Evolutionary conservation across 1,140 invertebrate genomes (phyloP), one percentile per base, ranked within the genome.

Genomic region (Arion vulgaris): DNA sequence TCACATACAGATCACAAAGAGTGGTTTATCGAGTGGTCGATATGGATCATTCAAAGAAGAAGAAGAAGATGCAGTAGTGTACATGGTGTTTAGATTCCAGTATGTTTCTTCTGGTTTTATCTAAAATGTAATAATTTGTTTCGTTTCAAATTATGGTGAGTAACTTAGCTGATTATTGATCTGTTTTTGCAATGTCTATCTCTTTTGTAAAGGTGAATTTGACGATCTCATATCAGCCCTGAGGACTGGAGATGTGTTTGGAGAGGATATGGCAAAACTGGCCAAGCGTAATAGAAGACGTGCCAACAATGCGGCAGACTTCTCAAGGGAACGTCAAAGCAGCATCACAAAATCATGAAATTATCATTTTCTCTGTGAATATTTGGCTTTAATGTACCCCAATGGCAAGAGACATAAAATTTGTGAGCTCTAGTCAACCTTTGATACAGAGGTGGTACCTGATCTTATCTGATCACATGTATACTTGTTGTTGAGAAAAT

Each of bases 211-310:
- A 82, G 93, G 93, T 57, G 98, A 99, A 93, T 99, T 99, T 93
- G 98, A 99, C 91, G 97, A 99, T 92, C 93, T 99, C 45, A 99
- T 99, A 88, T 98, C 97, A 2, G 98, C 98, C 0, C 92, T 99
- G 28, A 93, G 98, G 87, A 98, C 97, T 0, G 98, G 98, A 0
- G 98, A 99, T 90, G 97, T 99, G 0, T 99, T 99, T 91, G 97
- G 97, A 0, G 98, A 99, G 91, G 98, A 99, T 90, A 96, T 99
- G 84, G 97, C 96, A 41, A 97, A 97, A 91, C 96, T 97, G 91
- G 96, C 97, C 86, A 93, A 96, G 53, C 96, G 90, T 28, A 84
- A 90, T 49, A 66, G 84, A 11, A 41, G 72, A 32, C 62, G 83
- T 26, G 79, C 32, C 7, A 82, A 57, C 38, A 82, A 76, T 36